Evolutionary conservation across 1,140 invertebrate genomes (phyloP).

Genomic region (Hormaphis cornu): DNA sequence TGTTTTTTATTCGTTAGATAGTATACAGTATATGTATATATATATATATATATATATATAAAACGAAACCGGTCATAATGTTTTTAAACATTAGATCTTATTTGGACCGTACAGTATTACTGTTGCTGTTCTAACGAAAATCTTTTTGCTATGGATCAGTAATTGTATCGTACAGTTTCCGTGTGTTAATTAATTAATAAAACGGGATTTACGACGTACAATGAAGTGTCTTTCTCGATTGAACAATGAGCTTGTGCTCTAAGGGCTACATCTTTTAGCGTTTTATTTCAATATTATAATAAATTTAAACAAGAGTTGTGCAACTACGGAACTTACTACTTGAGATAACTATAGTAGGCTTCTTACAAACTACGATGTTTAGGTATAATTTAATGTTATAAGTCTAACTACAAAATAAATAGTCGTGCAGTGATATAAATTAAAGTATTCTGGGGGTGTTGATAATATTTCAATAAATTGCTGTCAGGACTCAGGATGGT

Average conservation of each 20-base stretch:
- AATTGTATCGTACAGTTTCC: not conserved
- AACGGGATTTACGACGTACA: not conserved
- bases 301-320: too few relatives aligned
- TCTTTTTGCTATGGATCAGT: not conserved
- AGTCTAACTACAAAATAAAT: too few relatives aligned
- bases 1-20: not conserved
- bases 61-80: not conserved
- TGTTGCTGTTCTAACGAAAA: not conserved
- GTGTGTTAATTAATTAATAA: not conserved
- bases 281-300: too few relatives aligned
- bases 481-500: too few relatives aligned
- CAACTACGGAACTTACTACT: too few relatives aligned
- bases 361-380: too few relatives aligned
- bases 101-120: conserved; percentile 15
- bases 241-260: not conserved
- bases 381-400: too few relatives aligned
- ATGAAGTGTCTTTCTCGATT: not conserved
- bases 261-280: too few relatives aligned
- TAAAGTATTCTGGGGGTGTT: too few relatives aligned
- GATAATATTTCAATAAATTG: too few relatives aligned
- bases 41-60: not conserved
- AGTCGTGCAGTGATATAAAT: too few relatives aligned
- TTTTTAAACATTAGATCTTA: not conserved
- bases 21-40: not conserved
- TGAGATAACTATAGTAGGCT: too few relatives aligned